These are phyloP conservation scores for Catostylus mosaicus DNA, from an alignment of 30 jellyfish, hydroid and myxozoan genomes.

Conservation along the genomic window DNA sequence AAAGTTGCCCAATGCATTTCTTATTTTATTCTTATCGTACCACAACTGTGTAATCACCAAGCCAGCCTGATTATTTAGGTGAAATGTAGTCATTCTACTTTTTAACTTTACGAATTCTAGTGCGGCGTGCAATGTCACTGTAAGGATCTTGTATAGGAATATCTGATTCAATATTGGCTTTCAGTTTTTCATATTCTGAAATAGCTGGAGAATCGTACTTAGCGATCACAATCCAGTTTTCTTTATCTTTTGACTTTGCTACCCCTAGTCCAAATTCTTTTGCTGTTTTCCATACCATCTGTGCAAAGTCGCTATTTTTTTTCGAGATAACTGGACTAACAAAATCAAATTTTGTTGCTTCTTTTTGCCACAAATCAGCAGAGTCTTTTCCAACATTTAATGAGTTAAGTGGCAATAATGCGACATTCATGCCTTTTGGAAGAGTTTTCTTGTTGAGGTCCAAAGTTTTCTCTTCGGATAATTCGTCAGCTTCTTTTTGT, in stretches of 20 bases:
- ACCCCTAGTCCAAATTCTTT: conserved; percentile 95
- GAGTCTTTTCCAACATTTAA: conserved; percentile 95
- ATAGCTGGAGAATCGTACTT: conserved; percentile 85
- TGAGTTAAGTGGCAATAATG: conserved; percentile 70
- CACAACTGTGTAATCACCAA: too few relatives aligned
- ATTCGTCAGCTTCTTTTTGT: conserved; percentile 81
- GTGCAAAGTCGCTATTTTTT: conserved; percentile 88
- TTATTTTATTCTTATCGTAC: too few relatives aligned
- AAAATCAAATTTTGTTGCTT: conserved; percentile 78
- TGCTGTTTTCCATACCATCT: conserved; percentile 89
- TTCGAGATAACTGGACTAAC: conserved; percentile 85
- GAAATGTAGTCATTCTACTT: not conserved
- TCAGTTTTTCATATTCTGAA: conserved; percentile 80
- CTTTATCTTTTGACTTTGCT: conserved; percentile 73
- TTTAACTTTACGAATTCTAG: not conserved
- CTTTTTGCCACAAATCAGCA: conserved; percentile 92
- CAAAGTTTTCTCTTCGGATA: conserved; percentile 57
- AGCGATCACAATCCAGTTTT: conserved; percentile 92
- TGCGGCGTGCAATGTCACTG: conserved; percentile 82
- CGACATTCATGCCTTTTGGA: conserved; percentile 73
- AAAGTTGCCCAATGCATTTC: too few relatives aligned
- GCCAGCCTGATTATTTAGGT: too few relatives aligned
- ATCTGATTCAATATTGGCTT: conserved; percentile 81
- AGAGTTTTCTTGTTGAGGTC: conserved; percentile 45
- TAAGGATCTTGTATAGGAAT: conserved; percentile 91